Conservation (phyloP, 2,888 invertebrate species). For the Lasioglossum oenotherae region DNA sequence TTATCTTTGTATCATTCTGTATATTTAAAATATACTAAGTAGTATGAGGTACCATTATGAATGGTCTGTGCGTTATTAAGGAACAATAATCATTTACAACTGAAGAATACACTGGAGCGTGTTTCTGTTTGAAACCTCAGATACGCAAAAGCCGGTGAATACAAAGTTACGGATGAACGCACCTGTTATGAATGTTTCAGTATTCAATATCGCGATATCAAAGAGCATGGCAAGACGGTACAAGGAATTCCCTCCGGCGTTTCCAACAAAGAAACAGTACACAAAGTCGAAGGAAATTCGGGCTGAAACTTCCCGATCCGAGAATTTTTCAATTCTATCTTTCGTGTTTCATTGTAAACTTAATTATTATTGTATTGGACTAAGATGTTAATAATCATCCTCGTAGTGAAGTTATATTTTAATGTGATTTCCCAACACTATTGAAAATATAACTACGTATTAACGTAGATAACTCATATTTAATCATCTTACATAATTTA, state of each 20-base stretch:
- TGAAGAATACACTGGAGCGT: conserved; percentile 41
- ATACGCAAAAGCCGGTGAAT: conserved; percentile 52
- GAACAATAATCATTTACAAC: conserved; percentile 26
- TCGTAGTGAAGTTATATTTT: not conserved
- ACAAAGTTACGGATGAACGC: conserved; percentile 69
- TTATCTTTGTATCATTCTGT: no score
- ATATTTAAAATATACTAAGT: not conserved
- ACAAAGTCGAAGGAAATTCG: conserved; percentile 62
- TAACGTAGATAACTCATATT: no score
- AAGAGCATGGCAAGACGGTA: conserved; percentile 66
- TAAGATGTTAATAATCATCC: not conserved
- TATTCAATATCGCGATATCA: conserved; percentile 74
- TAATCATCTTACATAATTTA: no score
- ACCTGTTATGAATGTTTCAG: conserved; percentile 72
- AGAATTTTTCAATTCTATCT: conserved; percentile 46
- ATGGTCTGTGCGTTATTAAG: conserved; percentile 4
- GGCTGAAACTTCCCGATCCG: conserved; percentile 41
- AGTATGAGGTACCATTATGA: not conserved
- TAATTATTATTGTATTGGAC: not conserved
- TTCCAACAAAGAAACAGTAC: conserved; percentile 59
- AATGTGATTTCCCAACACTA: not conserved
- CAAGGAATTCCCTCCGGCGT: conserved; percentile 61
- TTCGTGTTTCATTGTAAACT: conserved; percentile 2
- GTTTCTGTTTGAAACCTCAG: conserved; percentile 69
- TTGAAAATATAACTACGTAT: not conserved